Evolutionary conservation across 1,140 invertebrate genomes (phyloP).

Genomic region (Wasmannia auropunctata): DNA sequence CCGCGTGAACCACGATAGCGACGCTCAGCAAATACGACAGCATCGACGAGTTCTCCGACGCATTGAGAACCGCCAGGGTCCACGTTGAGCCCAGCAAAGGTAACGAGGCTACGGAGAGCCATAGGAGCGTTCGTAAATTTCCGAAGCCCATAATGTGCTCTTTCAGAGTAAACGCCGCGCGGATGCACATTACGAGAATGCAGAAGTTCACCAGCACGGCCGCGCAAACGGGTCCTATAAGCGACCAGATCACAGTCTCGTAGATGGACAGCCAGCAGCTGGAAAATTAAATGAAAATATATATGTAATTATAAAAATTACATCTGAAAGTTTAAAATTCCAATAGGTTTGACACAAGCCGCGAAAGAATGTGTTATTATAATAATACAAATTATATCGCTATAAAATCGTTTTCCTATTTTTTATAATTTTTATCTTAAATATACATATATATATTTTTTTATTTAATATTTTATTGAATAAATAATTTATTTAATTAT

Average conservation of each 20-base stretch:
- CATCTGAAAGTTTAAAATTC: constrained; percentile 1
- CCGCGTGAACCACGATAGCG: constrained; percentile 90
- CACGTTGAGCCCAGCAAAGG: constrained; percentile 92
- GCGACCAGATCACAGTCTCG: constrained; percentile 95
- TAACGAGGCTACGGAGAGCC: constrained; percentile 92
- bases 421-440: constrained; percentile 32
- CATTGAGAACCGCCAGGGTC: constrained; percentile 92
- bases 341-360: not conserved
- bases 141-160: constrained; percentile 96
- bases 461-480: too few relatives aligned
- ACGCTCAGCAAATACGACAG: constrained; percentile 91
- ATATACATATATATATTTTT: too few relatives aligned
- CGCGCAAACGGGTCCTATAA: constrained; percentile 93
- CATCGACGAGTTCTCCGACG: constrained; percentile 90
- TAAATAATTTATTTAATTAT: too few relatives aligned
- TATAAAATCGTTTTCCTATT: not conserved
- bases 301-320: not conserved
- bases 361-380: not conserved
- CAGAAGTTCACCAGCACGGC: constrained; percentile 92
- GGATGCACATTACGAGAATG: constrained; percentile 93
- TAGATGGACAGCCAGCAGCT: constrained; percentile 98
- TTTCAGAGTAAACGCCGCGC: constrained; percentile 95
- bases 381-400: not conserved
- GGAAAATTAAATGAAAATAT: constrained; percentile 70
- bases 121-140: constrained; percentile 94